Evolutionary conservation across 1,140 invertebrate genomes (phyloP), one percentile per base, ranked within the genome.

Genomic region (Neotoxoptera formosana): DNA sequence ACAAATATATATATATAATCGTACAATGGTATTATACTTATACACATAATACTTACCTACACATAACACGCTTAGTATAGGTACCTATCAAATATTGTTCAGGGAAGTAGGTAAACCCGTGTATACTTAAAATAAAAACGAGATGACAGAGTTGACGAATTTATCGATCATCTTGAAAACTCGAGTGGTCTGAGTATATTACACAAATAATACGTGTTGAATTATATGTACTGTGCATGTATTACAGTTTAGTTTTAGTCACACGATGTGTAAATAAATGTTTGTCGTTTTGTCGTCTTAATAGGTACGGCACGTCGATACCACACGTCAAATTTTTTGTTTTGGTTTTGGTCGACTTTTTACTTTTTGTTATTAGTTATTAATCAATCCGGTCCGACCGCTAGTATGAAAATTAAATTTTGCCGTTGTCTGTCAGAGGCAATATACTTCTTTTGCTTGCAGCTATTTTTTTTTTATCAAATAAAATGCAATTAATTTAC

Each of bases 141-240:
- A 83, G 76, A 83, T 83, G 76, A 83, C 76, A 36, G 34, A 81
- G 34, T 36, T 36, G 76, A 81, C 76, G 34, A 83, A 83, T 83
- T 83, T 83, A 83, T 83, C 76, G 76, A 83, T 83, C 76, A 83
- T 83, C 76, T 83, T 83, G 34, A 83, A 83, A 83, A 36, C 34
- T 83, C 76, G 76, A 83, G 76, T 83, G 34, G 60, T 76, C 60
- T 76, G 60, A 76, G 30, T n/a, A 76, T 76, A 76, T 76, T 76
- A 76, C 30, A 67, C 30, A 67, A 67, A 67, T 21, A n/a, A n/a
- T n/a, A 9, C n/a, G 30, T 25, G 53, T 56, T 53, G 53, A 41
- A 41, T 41, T 56, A 56, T 7, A 56, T 21, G 41, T 11, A 25
- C 9, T 67, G n/a, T 67, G n/a, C n/a, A 34, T 76, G 14, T 76